Conservation (phyloP, 2,888 invertebrate genomes). For the Lasioglossum marginatum region DNA sequence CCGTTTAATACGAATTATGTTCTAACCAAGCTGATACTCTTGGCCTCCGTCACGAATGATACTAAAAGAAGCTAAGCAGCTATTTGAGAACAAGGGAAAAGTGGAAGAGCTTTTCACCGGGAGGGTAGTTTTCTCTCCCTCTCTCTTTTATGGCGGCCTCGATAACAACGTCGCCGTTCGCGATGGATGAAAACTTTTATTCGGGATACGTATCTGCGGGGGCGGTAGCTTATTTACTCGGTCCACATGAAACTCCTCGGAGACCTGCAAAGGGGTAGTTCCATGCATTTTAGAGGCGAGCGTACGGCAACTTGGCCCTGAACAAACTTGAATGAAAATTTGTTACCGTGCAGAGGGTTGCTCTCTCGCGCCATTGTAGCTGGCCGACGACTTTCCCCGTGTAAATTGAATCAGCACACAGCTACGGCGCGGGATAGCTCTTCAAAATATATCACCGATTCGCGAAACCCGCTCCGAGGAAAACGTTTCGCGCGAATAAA, state of each 20-base stretch:
- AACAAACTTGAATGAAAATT: constrained; percentile 42
- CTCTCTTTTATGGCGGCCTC: not conserved
- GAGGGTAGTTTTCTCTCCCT: not conserved
- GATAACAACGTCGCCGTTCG: constrained; percentile 13
- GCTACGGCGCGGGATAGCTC: not conserved
- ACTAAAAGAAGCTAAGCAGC: not conserved
- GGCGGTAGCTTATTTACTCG: constrained; percentile 49
- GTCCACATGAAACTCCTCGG: constrained; percentile 40
- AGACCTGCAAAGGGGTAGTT: constrained; percentile 36
- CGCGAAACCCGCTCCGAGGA: not conserved
- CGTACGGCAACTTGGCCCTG: not conserved
- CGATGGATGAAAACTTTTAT: constrained; percentile 28
- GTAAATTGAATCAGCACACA: constrained; percentile 35
- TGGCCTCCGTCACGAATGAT: not conserved
- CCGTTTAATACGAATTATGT: too few species aligned
- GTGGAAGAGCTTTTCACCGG: not conserved
- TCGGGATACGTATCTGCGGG: constrained; percentile 35
- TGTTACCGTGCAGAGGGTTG: constrained; percentile 20
- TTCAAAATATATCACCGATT: constrained; percentile 27
- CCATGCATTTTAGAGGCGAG: constrained; percentile 51
- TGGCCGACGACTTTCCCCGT: constrained; percentile 18
- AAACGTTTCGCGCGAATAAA: not conserved
- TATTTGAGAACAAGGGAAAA: not conserved
- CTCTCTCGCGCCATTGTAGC: constrained; percentile 27
- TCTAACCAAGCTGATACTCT: not conserved